Conservation (phyloP, 1,140 invertebrate species). For the Protaetia brevitarsis region DNA sequence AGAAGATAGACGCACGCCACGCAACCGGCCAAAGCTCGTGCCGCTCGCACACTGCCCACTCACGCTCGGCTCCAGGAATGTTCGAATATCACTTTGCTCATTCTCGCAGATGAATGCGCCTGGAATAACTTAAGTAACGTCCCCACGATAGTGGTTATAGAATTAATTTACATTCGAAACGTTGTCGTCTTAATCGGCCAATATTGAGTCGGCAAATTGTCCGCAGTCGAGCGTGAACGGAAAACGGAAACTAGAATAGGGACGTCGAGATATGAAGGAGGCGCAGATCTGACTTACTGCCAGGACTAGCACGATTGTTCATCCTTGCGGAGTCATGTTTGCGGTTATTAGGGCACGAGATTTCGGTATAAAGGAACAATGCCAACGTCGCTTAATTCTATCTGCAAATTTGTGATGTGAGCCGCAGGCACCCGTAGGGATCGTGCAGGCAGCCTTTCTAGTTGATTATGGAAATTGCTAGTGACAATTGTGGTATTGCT, state of each 20-base stretch:
- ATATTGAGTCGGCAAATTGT: slow-evolving; percentile 3
- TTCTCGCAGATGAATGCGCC: neutral
- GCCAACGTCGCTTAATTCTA: neutral
- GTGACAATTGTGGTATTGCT: too few relatives aligned
- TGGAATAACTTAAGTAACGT: neutral
- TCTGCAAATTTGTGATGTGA: neutral
- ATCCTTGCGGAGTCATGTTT: neutral
- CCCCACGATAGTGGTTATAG: neutral
- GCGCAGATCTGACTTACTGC: neutral
- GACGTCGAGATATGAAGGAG: neutral
- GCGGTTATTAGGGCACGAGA: neutral
- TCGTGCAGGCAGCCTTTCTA: too few relatives aligned
- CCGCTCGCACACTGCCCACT: too few relatives aligned
- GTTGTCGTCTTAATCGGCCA: neutral
- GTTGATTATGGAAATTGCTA: too few relatives aligned
- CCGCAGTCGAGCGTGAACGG: neutral
- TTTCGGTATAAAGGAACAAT: neutral
- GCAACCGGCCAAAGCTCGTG: too few relatives aligned
- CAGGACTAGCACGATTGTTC: neutral
- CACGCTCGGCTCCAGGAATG: too few relatives aligned
- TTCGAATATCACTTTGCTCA: neutral
- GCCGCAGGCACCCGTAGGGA: too few relatives aligned
- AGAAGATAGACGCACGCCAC: neutral
- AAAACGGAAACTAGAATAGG: too few relatives aligned
- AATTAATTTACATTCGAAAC: slow-evolving; percentile 5